Evolutionary conservation across 2,113 vertebrate genomes (phyloP), one percentile per base, ranked within the genome.

Genomic region (Cyanoliseus patagonus): DNA sequence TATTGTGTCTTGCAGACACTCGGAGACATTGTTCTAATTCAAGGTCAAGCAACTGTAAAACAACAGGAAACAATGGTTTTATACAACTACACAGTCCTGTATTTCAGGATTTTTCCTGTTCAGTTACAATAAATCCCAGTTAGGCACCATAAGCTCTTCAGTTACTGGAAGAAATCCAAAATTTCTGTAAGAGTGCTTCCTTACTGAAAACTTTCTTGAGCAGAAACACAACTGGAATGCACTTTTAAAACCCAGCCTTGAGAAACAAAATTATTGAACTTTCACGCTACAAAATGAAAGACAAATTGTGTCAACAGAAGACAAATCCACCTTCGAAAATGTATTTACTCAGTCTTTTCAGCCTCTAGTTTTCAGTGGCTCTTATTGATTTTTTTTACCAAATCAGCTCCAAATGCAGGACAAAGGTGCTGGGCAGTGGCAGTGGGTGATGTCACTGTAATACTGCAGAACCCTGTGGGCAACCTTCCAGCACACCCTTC

Each of bases 91-190:
- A 70, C 24, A 67, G 42, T 53, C 78, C 57, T 82, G 30, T 46
- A 90, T 81, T 92, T 83, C 82, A 90, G n/a, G 24, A 83, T 46
- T 94, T 96, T 86, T 94, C 79, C 86, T 91, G 35, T 59, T 90
- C 88, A 47, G 57, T 93, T 96, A 87, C 86, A 94, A 90, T 39
- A 94, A 94, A 94, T 59, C 35, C 55, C 25, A 37, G 72, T 70
- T 61, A 83, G 42, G 31, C 55, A 86, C 41, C 88, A 66, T n/a
- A 70, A 84, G 23, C 13, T 84, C 73, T 94, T 95, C 57, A 95
- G 77, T 96, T 86, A 89, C 57, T 39, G 62, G 63, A 94, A 16
- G 0, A 86, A 72, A 14, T 39, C 44, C 69, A 86, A 61, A 82
- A 76, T 91, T 84, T 75, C 52, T 64, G 46, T 74, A 79, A 78